A percentile compares a stretch with the other conserved stretches of the same genome.
phyloP scores from a whole-genome alignment of 2,113 vertebrate species.

The Oncorhynchus clarkii region DNA sequence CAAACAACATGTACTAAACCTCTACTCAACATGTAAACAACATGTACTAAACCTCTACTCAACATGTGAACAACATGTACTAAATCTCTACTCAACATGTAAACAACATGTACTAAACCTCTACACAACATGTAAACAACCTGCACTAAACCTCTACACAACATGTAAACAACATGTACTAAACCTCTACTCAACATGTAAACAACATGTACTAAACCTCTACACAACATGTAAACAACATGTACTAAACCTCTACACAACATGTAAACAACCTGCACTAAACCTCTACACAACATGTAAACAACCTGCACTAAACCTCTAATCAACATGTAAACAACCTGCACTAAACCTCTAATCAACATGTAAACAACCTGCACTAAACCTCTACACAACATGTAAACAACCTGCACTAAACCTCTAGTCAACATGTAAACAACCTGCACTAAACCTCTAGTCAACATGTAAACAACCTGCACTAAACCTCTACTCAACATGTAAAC shows the following conservation, averaged over 20 bases:
- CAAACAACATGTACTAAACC: too few relatives aligned
- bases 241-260: constrained; percentile 45
- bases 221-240: constrained; percentile 45
- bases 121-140: too few relatives aligned
- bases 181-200: constrained; percentile 9
- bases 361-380: not conserved
- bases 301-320: constrained; percentile 24
- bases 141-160: constrained; percentile 34
- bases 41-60: too few relatives aligned
- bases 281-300: constrained; percentile 61
- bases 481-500: too few relatives aligned
- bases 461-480: too few relatives aligned
- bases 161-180: constrained; percentile 17
- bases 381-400: too few relatives aligned
- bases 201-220: constrained; percentile 33
- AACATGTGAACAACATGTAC: not conserved
- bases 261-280: too few relatives aligned
- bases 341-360: not conserved
- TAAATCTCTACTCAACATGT: constrained; percentile 27
- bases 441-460: not conserved
- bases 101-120: too few relatives aligned
- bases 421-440: too few relatives aligned
- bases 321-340: constrained; percentile 38
- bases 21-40: too few relatives aligned
- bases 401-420: too few relatives aligned